Conservation (phyloP, 1,140 invertebrate genomes). For the Drosophila neocordata region DNA sequence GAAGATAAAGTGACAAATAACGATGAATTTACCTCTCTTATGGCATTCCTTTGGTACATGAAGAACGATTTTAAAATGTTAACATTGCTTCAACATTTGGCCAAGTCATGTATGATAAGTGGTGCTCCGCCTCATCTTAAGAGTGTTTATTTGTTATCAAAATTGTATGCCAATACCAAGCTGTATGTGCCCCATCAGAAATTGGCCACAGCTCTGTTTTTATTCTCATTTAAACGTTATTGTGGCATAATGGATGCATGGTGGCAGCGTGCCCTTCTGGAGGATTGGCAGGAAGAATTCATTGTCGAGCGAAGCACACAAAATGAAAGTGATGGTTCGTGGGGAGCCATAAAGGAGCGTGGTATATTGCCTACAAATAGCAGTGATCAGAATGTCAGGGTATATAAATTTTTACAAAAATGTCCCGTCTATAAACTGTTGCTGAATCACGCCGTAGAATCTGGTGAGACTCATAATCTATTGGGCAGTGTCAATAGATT, state of each 20-base stretch:
- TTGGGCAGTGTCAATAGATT: conserved; percentile 57
- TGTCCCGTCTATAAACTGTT: conserved; percentile 59
- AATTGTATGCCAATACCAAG: conserved; percentile 36
- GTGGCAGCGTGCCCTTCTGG: conserved; percentile 64
- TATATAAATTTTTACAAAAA: conserved; percentile 23
- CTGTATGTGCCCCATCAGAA: conserved; percentile 38
- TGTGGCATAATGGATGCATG: conserved; percentile 70
- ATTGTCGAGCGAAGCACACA: conserved; percentile 50
- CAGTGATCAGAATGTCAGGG: not conserved
- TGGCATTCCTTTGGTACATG: conserved; percentile 42
- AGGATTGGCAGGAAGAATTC: conserved; percentile 69
- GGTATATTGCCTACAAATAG: not conserved
- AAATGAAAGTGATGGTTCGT: not conserved
- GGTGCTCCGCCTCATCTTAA: conserved; percentile 54
- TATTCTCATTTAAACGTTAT: conserved; percentile 51
- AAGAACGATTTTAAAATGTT: conserved; percentile 36
- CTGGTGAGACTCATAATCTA: conserved; percentile 68
- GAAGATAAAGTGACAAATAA: conserved; percentile 37
- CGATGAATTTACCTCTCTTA: conserved; percentile 34
- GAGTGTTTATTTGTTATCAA: conserved; percentile 55
- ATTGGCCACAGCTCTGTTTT: conserved; percentile 43
- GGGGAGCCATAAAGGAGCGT: conserved; percentile 13
- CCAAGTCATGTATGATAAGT: conserved; percentile 13
- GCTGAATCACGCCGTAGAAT: conserved; percentile 57
- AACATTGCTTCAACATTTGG: conserved; percentile 13